phyloP scores from a whole-genome alignment of 2,888 invertebrate species.

The Scrobipalpa costella region DNA sequence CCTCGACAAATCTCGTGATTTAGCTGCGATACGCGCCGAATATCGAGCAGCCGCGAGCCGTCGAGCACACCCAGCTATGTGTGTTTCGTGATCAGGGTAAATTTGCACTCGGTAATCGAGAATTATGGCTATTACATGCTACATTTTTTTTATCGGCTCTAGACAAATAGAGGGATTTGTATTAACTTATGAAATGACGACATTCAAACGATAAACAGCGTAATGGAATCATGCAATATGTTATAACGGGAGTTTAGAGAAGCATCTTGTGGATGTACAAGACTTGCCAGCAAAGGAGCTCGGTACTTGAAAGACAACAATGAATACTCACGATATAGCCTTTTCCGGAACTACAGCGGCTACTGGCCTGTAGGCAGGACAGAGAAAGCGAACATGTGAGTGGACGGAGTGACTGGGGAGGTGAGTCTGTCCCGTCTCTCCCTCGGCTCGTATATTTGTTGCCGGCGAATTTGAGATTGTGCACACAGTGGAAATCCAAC shows the following conservation, averaged over 20 bases:
- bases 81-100: constrained; percentile 75
- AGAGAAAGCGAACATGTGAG: constrained; percentile 81
- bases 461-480: constrained; percentile 37
- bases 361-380: constrained; percentile 89
- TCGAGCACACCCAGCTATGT: constrained; percentile 46
- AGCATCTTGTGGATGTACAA: constrained; percentile 47
- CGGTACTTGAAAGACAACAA: constrained; percentile 66
- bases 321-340: constrained; percentile 95
- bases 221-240: constrained; percentile 29
- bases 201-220: neutral
- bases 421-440: constrained; percentile 66
- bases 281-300: constrained; percentile 49
- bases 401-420: constrained; percentile 69
- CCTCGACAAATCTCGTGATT: constrained; percentile 80
- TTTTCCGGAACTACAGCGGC: constrained; percentile 95
- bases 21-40: constrained; percentile 77
- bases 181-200: constrained; percentile 1
- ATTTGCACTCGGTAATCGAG: constrained; percentile 74
- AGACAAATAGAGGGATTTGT: constrained; percentile 20
- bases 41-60: constrained; percentile 60
- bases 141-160: constrained; percentile 36
- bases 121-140: constrained; percentile 64
- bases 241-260: constrained; percentile 36
- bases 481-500: constrained; percentile 33
- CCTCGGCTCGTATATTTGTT: constrained; percentile 45